phyloP scores from a whole-genome alignment of 1,140 invertebrate species.

The Dendrolimus punctatus region DNA sequence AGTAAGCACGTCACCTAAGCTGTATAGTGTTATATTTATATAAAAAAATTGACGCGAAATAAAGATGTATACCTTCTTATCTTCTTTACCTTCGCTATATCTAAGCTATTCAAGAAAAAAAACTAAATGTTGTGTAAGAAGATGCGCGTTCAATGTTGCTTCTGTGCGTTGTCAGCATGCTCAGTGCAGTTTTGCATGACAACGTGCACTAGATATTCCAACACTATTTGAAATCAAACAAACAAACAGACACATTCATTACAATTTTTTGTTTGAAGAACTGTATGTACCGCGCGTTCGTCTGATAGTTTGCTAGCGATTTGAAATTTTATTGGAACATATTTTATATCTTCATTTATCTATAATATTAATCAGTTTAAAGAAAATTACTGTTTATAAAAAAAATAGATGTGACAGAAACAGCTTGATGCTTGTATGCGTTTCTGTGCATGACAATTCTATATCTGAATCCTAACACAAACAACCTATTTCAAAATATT shows the following conservation, averaged over 20 bases:
- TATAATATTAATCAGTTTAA: no score
- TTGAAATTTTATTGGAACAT: no score
- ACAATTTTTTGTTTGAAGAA: not conserved
- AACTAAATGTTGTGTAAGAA: slow-evolving; percentile 15
- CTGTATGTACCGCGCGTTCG: no score
- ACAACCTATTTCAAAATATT: no score
- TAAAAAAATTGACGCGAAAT: not conserved
- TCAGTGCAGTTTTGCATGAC: slow-evolving; percentile 52
- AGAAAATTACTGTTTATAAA: not conserved
- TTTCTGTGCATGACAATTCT: slow-evolving; percentile 13
- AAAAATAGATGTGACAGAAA: slow-evolving; percentile 5
- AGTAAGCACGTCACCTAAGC: no score
- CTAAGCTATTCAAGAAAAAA: not conserved
- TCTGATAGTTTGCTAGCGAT: no score
- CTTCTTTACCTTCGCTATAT: not conserved
- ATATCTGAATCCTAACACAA: no score
- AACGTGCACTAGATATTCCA: slow-evolving; percentile 27
- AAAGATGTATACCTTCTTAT: slow-evolving; percentile 1
- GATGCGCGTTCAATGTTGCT: slow-evolving; percentile 35
- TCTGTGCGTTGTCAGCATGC: slow-evolving; percentile 52
- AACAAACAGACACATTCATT: not conserved
- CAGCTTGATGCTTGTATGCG: slow-evolving; percentile 8
- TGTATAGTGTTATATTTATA: no score
- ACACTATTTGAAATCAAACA: not conserved
- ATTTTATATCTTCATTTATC: no score